Conservation (phyloP, 2,113 vertebrate genomes). For the Entosphenus tridentatus region DNA sequence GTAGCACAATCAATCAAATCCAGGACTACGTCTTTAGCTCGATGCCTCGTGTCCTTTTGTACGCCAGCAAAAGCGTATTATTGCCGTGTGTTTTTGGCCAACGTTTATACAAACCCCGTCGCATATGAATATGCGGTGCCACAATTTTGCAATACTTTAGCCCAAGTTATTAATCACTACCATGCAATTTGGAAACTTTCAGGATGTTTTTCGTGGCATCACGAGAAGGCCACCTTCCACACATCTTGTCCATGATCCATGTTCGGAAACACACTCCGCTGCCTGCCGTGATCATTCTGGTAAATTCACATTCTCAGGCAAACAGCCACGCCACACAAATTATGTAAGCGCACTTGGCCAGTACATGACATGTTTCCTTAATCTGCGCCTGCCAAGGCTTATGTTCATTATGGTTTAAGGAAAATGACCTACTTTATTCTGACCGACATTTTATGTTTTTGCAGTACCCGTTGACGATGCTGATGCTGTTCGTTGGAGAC, state of each 20-base stretch:
- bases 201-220: constrained; percentile 88
- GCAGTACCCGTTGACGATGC: constrained; percentile 62
- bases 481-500: constrained; percentile 67
- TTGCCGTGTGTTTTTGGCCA: too few relatives aligned
- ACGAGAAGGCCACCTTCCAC: constrained; percentile 81
- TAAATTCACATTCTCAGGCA: constrained; percentile 21
- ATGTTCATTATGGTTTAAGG: too few relatives aligned
- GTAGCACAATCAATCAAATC: too few relatives aligned
- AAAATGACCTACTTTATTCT: too few relatives aligned
- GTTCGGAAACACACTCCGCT: constrained; percentile 73
- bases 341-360: too few relatives aligned
- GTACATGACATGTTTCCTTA: too few relatives aligned
- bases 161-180: neutral
- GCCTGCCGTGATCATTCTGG: constrained; percentile 72
- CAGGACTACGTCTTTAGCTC: too few relatives aligned
- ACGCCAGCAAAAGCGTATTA: too few relatives aligned
- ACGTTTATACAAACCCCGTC: neutral
- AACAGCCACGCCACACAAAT: too few relatives aligned
- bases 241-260: constrained; percentile 91
- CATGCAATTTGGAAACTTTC: constrained; percentile 10
- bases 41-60: too few relatives aligned
- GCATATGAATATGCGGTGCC: neutral
- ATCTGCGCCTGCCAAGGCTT: too few relatives aligned
- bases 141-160: neutral
- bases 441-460: constrained; percentile 1